Conservation (phyloP, 2,888 invertebrate genomes). For the Toxonevra muliebris region DNA sequence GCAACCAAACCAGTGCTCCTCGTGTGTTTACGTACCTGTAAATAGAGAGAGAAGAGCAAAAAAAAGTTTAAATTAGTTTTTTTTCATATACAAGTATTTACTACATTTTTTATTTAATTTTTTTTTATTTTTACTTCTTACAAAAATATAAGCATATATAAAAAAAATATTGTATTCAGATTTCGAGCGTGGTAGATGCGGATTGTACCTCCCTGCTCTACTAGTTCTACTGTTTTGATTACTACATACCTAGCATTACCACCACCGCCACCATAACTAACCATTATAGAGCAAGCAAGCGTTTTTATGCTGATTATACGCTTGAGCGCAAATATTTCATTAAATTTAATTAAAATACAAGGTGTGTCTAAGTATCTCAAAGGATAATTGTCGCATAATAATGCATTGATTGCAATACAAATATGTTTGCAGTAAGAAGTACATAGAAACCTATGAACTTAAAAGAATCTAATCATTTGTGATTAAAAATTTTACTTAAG, state of each 20-base stretch:
- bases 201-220: not conserved
- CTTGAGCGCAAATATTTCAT: not conserved
- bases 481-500: too few species aligned
- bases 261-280: not conserved
- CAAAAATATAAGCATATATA: too few species aligned
- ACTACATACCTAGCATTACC: not conserved
- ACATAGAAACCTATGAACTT: too few species aligned
- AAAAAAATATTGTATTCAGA: too few species aligned
- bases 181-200: too few species aligned
- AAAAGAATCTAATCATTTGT: too few species aligned
- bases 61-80: slow-evolving; percentile 39
- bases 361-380: not conserved
- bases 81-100: not conserved
- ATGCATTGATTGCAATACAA: too few species aligned
- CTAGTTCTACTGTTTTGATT: not conserved
- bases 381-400: too few species aligned
- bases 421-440: too few species aligned
- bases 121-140: not conserved
- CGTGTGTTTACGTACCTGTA: slow-evolving; percentile 44
- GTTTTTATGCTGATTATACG: slow-evolving; percentile 14
- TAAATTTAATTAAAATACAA: not conserved
- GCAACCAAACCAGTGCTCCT: not conserved
- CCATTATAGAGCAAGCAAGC: not conserved
- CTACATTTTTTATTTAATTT: not conserved
- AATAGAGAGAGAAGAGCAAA: slow-evolving; percentile 34